Conservation (phyloP, 2,797 vertebrate genomes). For the Artibeus jamaicensis region DNA sequence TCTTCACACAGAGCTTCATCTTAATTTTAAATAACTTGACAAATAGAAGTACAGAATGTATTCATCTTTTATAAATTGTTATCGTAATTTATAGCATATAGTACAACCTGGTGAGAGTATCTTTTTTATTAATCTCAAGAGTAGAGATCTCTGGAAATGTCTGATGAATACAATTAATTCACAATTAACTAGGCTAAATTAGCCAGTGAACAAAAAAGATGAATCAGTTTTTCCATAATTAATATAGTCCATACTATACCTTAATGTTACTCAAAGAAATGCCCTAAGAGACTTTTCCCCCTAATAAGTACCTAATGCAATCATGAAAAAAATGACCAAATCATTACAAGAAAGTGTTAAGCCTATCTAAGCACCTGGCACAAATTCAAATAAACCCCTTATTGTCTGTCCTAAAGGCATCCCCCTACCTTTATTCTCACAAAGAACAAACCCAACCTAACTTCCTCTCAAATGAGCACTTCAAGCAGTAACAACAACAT, state of each 20-base stretch:
- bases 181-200: constrained; percentile 66
- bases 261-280: constrained; percentile 52
- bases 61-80: constrained; percentile 8
- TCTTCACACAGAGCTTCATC: constrained; percentile 2
- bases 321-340: constrained; percentile 32
- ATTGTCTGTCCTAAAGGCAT: not conserved
- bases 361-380: not conserved
- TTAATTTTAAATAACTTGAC: constrained; percentile 46
- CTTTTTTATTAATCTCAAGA: constrained; percentile 55
- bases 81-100: constrained; percentile 5
- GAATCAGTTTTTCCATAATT: constrained; percentile 55
- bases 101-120: not conserved
- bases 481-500: constrained; percentile 38
- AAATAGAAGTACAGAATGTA: not conserved
- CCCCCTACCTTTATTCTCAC: not conserved
- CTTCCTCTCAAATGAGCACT: constrained; percentile 42
- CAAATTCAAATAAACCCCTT: not conserved
- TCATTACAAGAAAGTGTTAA: constrained; percentile 27
- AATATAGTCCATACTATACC: constrained; percentile 42
- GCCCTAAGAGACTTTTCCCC: constrained; percentile 24
- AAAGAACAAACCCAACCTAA: constrained; percentile 7
- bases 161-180: constrained; percentile 58
- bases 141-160: constrained; percentile 33
- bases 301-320: not conserved
- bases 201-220: constrained; percentile 59